A percentile compares a stretch with the other conserved stretches of the same genome.
Evolutionary conservation across 2,888 invertebrate species (phyloP).

Genomic region (Cosmia trapezina): DNA sequence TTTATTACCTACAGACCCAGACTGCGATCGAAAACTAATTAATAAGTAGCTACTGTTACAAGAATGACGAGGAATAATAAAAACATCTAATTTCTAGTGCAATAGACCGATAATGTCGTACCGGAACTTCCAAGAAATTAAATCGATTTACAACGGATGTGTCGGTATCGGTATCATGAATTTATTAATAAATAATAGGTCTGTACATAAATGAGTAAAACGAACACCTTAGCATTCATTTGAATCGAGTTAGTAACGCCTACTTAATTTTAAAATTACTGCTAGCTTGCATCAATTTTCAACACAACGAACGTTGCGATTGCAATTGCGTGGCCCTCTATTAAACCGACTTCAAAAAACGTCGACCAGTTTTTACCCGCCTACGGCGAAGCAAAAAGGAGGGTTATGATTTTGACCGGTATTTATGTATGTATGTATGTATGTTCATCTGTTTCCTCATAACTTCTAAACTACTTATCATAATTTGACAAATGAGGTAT

Average conservation of each 20-base stretch:
- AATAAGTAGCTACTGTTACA: not conserved
- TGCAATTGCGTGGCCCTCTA: too few species aligned
- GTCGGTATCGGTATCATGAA: conserved; percentile 17
- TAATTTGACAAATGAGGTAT: too few species aligned
- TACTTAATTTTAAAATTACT: conserved; percentile 15
- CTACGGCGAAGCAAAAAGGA: too few species aligned
- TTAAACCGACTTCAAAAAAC: too few species aligned
- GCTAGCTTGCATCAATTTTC: not conserved
- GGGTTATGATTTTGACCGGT: too few species aligned
- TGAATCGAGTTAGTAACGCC: conserved; percentile 3
- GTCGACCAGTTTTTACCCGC: too few species aligned
- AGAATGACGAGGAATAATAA: conserved; percentile 1
- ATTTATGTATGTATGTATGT: too few species aligned
- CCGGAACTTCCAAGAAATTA: conserved; percentile 35
- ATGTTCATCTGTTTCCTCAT: too few species aligned
- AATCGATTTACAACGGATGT: conserved; percentile 41
- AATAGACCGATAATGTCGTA: conserved; percentile 36
- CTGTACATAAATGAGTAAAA: not conserved
- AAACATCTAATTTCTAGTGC: not conserved
- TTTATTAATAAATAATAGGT: too few species aligned
- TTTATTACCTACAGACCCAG: not conserved
- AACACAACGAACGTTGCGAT: too few species aligned
- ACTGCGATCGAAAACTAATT: not conserved
- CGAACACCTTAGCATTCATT: not conserved
- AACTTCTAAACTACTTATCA: too few species aligned